A percentile compares a stretch with the other conserved stretches of the same genome.
phyloP scores from a whole-genome alignment of 2,113 vertebrate genomes.

The Nyctibius bracteatus region DNA sequence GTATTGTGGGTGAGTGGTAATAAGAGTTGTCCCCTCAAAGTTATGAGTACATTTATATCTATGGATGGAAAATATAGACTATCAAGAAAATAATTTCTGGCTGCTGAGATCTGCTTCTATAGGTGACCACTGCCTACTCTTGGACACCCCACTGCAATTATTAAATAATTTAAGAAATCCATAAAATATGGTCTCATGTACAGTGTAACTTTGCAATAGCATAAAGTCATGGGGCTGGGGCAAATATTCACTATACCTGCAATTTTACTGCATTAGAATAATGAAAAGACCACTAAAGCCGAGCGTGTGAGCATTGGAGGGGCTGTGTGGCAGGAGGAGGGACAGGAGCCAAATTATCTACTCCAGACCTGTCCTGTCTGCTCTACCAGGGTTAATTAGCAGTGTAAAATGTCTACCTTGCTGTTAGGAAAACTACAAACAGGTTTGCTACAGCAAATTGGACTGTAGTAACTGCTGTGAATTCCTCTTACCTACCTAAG shows the following conservation, averaged over 20 bases:
- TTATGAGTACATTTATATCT: neutral
- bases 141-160: neutral
- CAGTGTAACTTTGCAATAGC: neutral
- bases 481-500: neutral
- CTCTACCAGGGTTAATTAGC: neutral
- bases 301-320: neutral
- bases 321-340: neutral
- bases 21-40: neutral
- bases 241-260: neutral
- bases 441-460: neutral
- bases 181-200: neutral
- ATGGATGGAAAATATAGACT: neutral
- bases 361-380: neutral
- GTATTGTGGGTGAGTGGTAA: rapidly evolving
- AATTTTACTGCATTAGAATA: neutral
- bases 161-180: neutral
- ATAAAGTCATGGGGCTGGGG: neutral
- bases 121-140: neutral
- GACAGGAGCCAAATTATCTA: neutral
- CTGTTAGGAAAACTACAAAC: neutral
- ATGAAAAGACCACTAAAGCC: neutral
- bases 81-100: neutral
- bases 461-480: neutral
- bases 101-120: neutral
- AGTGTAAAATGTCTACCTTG: neutral